Conservation (phyloP, 2,113 vertebrate genomes). For the Rhizomys pruinosus region DNA sequence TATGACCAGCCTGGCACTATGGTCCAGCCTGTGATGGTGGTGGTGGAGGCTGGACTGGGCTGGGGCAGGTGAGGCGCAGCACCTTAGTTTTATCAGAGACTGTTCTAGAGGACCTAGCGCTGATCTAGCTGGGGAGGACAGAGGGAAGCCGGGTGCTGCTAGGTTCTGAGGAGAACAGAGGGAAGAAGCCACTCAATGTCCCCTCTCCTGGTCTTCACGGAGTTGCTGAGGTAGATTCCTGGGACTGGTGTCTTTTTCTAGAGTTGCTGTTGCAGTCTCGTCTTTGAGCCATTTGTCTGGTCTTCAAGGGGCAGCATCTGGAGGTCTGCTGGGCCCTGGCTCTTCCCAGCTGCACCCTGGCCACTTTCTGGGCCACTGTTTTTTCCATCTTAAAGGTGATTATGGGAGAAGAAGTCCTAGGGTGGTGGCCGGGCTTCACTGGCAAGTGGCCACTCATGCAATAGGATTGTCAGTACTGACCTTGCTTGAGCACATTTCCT, state of each 20-base stretch:
- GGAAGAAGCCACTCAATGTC: neutral
- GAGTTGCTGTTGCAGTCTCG: neutral
- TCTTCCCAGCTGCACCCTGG: neutral
- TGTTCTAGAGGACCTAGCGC: neutral
- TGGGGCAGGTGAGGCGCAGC: neutral
- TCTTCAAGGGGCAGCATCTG: neutral
- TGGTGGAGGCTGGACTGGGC: accelerated
- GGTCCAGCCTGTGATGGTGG: neutral
- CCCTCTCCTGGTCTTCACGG: neutral
- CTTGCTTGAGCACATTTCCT: neutral
- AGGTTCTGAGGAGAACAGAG: neutral
- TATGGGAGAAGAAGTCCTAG: accelerated
- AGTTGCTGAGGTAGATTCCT: accelerated
- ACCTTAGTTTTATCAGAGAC: neutral
- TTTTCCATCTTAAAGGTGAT: neutral
- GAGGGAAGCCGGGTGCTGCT: neutral
- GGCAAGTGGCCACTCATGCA: neutral
- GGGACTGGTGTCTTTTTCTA: accelerated
- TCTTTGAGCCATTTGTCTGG: neutral
- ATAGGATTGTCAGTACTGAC: neutral
- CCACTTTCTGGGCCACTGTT: accelerated
- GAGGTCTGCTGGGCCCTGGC: neutral
- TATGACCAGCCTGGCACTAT: neutral
- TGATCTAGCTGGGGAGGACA: neutral
- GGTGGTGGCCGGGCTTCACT: neutral